Conservation (phyloP, 1,140 invertebrate genomes). For the Scaptomyza hsui region DNA sequence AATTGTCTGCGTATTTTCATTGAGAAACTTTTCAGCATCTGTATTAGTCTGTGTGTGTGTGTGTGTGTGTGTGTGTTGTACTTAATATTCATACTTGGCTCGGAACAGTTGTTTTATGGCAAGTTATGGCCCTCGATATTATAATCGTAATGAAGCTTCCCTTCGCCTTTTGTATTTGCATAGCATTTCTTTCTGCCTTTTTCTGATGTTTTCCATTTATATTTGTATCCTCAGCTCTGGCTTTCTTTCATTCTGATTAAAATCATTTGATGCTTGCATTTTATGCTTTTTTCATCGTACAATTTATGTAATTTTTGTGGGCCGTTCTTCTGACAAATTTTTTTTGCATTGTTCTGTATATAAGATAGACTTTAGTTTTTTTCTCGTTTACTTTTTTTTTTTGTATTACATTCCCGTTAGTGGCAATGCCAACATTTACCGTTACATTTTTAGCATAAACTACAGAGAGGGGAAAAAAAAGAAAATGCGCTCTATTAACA, state of each 20-base stretch:
- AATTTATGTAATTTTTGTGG: constrained; percentile 27
- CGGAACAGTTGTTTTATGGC: constrained; percentile 44
- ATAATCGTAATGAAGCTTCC: constrained; percentile 54
- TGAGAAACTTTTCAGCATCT: constrained; percentile 60
- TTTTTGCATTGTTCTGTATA: constrained; percentile 39
- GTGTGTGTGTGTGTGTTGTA: constrained; percentile 18
- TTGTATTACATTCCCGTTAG: constrained; percentile 61
- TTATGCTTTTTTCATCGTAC: background rate
- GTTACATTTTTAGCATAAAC: constrained; percentile 21
- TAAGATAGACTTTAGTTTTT: constrained; percentile 3
- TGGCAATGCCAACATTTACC: constrained; percentile 38
- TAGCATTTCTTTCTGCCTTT: constrained; percentile 47
- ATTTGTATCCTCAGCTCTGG: constrained; percentile 26
- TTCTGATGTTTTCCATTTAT: constrained; percentile 11
- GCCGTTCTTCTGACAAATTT: constrained; percentile 58
- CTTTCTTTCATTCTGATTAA: constrained; percentile 62
- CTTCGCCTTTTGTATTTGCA: constrained; percentile 65
- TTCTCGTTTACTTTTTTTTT: constrained; percentile 34
- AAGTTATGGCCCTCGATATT: constrained; percentile 58
- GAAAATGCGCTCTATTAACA: background rate
- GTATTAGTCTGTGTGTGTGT: constrained; percentile 14
- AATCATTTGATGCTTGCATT: constrained; percentile 64
- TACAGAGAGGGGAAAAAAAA: constrained; percentile 4
- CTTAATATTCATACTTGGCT: constrained; percentile 51
- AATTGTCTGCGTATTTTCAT: constrained; percentile 77